Evolutionary conservation across 2,797 vertebrate species (phyloP), one percentile per base, ranked within the genome.

Genomic region (Hephaestus fuliginosus): DNA sequence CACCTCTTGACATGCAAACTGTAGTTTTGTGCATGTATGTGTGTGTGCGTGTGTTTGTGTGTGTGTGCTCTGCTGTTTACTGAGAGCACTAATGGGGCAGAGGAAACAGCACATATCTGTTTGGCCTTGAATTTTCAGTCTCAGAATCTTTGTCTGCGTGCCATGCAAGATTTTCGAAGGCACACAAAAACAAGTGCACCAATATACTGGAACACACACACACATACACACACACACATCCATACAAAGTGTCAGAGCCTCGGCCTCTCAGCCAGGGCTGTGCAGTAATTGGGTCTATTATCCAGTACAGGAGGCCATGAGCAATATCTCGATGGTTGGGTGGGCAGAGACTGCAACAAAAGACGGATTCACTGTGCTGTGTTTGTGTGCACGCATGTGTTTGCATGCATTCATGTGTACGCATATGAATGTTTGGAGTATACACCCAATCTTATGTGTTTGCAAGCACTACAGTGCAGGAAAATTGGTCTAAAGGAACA

Each of bases 271-370:
- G 70, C 48, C 86, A 82, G 77, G 74, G 82, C 78, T 88, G 61
- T 88, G 82, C 78, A 63, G 88, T 94, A 95, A 95, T 94, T 95
- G 92, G 93, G 81, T 94, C 85, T 93, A 92, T 96, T 95, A 93
- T 82, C 83, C 78, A 86, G 88, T 89, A 90, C 87, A 92, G 91
- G 88, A 87, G 88, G 89, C 91, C 87, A 81, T 89, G 91, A 93
- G 86, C 91, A 93, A 93, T 91, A 89, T 89, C 82, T 90, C 83
- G 84, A 85, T 76, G 91, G 89, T 69, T 87, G 89, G 82, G 62
- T 85, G 91, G 86, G 49, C 92, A 87, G 74, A 88, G 30, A 58
- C 82, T 82, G 65, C 82, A 90, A 88, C 71, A 88, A 85, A 90
- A 84, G 80, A 90, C 58, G 63, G 63, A 80, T 57, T 82, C 56